phyloP scores from a whole-genome alignment of 2,113 vertebrate species.

The Semnornis frantzii region DNA sequence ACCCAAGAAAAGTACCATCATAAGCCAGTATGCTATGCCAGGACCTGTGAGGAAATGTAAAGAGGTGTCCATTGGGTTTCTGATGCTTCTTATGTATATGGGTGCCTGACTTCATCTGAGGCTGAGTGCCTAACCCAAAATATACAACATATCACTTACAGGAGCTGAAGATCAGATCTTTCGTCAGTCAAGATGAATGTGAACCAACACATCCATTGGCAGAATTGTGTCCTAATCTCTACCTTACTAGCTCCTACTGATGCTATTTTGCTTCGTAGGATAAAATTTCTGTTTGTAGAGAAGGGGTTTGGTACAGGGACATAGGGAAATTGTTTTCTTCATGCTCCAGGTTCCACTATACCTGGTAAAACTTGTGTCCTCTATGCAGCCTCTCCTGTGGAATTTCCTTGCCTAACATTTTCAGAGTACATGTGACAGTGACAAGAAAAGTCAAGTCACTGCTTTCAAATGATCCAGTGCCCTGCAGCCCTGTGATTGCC shows the following conservation, averaged over 20 bases:
- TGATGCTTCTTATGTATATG: neutral
- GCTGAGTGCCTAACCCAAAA: neutral
- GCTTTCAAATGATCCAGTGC: neutral
- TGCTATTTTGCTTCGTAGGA: neutral
- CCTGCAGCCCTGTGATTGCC: neutral
- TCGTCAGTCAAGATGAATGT: neutral
- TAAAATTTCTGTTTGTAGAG: neutral
- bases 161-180: neutral
- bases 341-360: neutral
- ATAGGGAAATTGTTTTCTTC: neutral
- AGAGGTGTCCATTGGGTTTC: neutral
- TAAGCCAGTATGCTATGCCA: neutral
- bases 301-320: neutral
- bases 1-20: neutral
- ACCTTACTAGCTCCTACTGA: neutral
- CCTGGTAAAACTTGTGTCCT: neutral
- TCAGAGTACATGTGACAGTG: neutral
- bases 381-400: neutral
- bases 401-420: neutral
- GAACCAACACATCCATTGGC: neutral
- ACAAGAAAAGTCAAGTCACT: neutral
- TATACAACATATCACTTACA: neutral
- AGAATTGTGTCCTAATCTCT: neutral
- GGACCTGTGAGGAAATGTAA: neutral
- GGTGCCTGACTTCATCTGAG: neutral